These are phyloP conservation scores for Carcharodon carcharias DNA, from an alignment of 2,797 vertebrate species.

Conservation along the genomic window DNA sequence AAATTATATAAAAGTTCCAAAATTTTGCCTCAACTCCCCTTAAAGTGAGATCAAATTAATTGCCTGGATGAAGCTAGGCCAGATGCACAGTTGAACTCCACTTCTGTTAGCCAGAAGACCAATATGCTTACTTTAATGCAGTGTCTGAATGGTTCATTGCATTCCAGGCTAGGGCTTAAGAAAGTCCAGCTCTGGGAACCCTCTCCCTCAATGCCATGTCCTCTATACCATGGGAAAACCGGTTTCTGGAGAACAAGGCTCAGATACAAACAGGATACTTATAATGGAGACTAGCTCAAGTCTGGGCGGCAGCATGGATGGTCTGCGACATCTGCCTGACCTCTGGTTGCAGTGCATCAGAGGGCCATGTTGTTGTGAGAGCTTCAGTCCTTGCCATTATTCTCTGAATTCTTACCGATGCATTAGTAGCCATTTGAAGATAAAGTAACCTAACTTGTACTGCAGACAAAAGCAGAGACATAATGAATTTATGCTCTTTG, in stretches of 20 bases:
- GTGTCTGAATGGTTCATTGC: neutral
- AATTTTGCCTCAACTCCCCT: neutral
- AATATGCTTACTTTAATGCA: no score
- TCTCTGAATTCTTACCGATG: neutral
- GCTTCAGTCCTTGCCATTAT: neutral
- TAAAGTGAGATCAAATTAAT: neutral
- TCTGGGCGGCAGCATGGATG: neutral
- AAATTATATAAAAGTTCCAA: neutral
- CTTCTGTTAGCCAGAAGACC: neutral
- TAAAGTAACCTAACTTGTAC: neutral
- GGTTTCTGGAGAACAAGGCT: neutral
- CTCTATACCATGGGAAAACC: neutral
- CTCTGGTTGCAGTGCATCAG: neutral
- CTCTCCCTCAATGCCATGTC: neutral
- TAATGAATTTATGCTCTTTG: neutral
- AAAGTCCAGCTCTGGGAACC: neutral
- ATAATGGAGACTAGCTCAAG: neutral
- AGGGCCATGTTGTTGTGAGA: neutral
- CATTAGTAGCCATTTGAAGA: neutral
- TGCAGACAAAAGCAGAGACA: neutral
- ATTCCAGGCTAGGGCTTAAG: neutral
- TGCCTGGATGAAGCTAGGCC: no score
- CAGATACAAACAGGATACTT: neutral
- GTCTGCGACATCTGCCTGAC: neutral
- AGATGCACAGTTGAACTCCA: neutral